Base-by-base conservation (phyloP, 1,140 invertebrate genomes). In the Helicoverpa armigera region DNA sequence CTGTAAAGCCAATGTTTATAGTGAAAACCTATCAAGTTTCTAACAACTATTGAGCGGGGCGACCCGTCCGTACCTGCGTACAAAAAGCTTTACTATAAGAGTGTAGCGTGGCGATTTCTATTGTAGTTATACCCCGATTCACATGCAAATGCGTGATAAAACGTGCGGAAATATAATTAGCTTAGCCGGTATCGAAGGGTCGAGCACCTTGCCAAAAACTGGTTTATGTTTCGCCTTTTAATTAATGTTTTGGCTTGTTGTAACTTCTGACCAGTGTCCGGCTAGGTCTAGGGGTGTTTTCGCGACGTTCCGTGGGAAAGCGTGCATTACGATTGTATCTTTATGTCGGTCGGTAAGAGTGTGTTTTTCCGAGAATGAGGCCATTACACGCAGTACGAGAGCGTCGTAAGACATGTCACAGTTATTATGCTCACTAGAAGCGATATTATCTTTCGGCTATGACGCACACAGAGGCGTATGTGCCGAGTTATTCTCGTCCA, bases 151-250 rank as follows among this genome's bases (percentile, higher is more conserved):
- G 75, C 74, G 63, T 80, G 79, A 88, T 90, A 88, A 89, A 92
- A 92, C 91, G 91, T 91, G 92, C 91, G 88, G 89, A 93, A 93
- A 92, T 88, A 92, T 93, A 94, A 94, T 94, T 94, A 92, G 89
- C 87, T 75, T 79, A 79, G 65, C 29, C 31, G 54, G 53, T 58
- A 74, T 85, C 82, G 69, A 80, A 82, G 88, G 88, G 89, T 89
- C 88, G 81, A 58, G 67, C 85, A 80, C 83, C 86, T 89, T 89
- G 65, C 63, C 65, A 70, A 65, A 83, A 82, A 93, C 92, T 90
- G 91, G 93, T 92, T 82, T 91, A 86, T 88, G 83, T 69, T 91
- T 80, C 83, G 54, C 76, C 86, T 86, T 88, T 88, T 92, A 94
- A 94, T 94, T 93, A 92, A 93, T 93, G 93, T 93, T 93, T 91